phyloP scores from a whole-genome alignment of 2,797 vertebrate genomes.

The Esox masquinongy region DNA sequence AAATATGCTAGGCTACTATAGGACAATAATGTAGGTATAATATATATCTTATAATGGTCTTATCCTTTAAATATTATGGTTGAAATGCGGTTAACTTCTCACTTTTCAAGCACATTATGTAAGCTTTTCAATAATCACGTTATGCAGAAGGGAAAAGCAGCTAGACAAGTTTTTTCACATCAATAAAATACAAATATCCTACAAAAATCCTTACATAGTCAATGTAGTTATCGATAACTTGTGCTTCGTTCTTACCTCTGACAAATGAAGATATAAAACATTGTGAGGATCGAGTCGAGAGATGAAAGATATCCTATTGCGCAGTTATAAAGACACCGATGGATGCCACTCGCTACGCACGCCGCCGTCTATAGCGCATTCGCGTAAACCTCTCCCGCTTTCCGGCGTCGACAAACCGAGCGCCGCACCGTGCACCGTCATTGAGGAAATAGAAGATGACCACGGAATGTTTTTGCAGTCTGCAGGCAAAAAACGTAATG shows the following conservation, averaged over 20 bases:
- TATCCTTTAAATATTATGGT: neutral
- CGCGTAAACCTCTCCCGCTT: neutral
- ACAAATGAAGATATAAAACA: neutral
- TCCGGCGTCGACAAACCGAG: neutral
- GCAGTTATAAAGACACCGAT: neutral
- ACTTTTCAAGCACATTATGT: neutral
- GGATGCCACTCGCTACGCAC: neutral
- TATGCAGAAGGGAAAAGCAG: neutral
- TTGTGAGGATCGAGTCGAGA: neutral
- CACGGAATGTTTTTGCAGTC: neutral
- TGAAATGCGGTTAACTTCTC: neutral
- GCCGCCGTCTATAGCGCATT: neutral
- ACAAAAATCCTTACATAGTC: neutral
- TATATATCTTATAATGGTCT: neutral
- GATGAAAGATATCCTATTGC: neutral
- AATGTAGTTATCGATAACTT: neutral
- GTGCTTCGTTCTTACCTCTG: neutral
- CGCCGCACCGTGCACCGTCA: neutral
- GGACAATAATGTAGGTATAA: neutral
- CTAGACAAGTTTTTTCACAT: neutral
- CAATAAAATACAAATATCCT: neutral
- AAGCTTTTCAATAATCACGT: constrained; percentile 2
- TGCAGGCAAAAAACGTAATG: too few relatives aligned
- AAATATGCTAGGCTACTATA: neutral
- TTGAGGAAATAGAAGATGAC: neutral